These are phyloP conservation scores for Oceanodroma leucorhoa DNA, from an alignment of 2,797 vertebrate species.

Conservation along the genomic window DNA sequence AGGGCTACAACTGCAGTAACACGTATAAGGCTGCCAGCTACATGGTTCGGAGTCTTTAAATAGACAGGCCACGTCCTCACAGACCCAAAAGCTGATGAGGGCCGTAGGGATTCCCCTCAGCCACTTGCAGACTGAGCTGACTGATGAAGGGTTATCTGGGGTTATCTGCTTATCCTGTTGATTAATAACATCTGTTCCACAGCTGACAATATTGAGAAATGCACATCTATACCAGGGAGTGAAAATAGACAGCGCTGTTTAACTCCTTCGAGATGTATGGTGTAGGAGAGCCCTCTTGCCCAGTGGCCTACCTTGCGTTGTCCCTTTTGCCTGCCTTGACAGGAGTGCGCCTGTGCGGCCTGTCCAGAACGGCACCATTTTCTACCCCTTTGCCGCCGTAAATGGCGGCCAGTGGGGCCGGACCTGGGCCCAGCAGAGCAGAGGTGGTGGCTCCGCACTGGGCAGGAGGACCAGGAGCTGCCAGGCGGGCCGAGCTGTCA, in stretches of 20 bases:
- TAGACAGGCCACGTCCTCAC: background rate
- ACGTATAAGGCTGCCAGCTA: background rate
- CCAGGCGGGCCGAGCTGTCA: background rate
- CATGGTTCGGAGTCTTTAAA: background rate
- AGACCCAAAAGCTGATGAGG: background rate
- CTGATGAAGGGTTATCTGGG: background rate
- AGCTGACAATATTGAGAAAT: background rate
- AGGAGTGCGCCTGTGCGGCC: fast-evolving
- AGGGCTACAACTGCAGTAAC: background rate
- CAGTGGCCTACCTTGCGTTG: fast-evolving
- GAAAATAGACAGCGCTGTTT: fast-evolving
- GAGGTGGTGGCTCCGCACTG: fast-evolving
- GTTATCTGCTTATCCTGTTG: background rate
- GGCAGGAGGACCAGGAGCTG: too few relatives aligned
- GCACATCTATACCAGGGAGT: background rate
- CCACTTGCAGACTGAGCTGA: background rate
- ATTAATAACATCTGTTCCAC: slow-evolving; percentile 38
- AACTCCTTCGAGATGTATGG: background rate
- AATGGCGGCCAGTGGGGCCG: fast-evolving
- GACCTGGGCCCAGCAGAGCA: fast-evolving
- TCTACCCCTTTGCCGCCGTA: fast-evolving
- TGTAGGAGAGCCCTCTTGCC: fast-evolving
- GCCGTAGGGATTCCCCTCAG: background rate
- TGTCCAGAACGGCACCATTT: background rate
- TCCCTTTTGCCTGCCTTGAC: background rate